phyloP scores from a whole-genome alignment of 2,888 invertebrate genomes.

The Aethes cnicana region DNA sequence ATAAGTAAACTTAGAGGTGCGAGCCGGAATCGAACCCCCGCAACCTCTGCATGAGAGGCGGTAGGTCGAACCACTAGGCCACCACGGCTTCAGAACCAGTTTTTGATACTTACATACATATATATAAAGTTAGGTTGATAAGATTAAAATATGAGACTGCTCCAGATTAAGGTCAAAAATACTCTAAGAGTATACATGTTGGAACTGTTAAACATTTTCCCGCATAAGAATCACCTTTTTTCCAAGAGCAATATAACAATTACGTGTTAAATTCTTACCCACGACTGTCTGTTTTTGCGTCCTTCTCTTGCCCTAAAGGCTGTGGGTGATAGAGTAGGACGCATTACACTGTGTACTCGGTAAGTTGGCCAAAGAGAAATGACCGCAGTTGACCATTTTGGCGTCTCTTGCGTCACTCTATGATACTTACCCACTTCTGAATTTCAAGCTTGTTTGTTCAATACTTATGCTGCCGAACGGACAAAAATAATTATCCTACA shows the following conservation, averaged over 20 bases:
- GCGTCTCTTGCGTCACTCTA: slow-evolving; percentile 71
- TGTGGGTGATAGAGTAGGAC: slow-evolving; percentile 6
- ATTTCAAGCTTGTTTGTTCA: slow-evolving; percentile 46
- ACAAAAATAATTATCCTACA: not conserved
- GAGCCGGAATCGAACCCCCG: too few relatives aligned
- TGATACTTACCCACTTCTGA: slow-evolving; percentile 51
- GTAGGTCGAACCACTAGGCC: too few relatives aligned
- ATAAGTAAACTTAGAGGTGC: too few relatives aligned
- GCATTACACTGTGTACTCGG: slow-evolving; percentile 41
- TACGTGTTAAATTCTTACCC: slow-evolving; percentile 14
- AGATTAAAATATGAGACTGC: too few relatives aligned
- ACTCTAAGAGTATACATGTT: not conserved
- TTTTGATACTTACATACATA: too few relatives aligned
- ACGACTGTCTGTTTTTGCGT: slow-evolving; percentile 3
- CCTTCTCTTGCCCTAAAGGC: slow-evolving; percentile 1
- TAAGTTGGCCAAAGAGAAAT: slow-evolving; percentile 82
- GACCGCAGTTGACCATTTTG: slow-evolving; percentile 78
- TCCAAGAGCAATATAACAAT: slow-evolving; percentile 13
- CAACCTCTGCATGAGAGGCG: too few relatives aligned
- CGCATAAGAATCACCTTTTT: slow-evolving; percentile 6
- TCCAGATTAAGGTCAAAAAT: not conserved
- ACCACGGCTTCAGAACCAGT: too few relatives aligned
- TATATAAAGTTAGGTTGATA: too few relatives aligned
- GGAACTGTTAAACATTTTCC: not conserved
- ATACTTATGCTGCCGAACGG: slow-evolving; percentile 5